Base-by-base conservation (phyloP, 1,140 invertebrate species). In the Hesperophylax magnus region DNA sequence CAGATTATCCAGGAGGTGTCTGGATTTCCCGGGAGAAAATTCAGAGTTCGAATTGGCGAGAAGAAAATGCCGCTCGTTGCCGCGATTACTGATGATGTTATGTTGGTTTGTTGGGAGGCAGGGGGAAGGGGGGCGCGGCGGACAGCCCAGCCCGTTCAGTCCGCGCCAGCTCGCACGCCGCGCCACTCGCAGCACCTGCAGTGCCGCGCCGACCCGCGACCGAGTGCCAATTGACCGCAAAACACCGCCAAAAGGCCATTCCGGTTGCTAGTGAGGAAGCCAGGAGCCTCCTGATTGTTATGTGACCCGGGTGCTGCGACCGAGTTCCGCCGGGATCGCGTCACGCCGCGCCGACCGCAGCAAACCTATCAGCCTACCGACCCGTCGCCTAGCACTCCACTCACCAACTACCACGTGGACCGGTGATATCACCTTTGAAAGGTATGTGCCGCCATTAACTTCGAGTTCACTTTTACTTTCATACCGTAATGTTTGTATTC, bases 301-400 rank as follows among this genome's bases (percentile, higher is more conserved):
- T 77, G 76, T 77, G 76, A 65, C 76, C 76, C 76, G 76, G 58
- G 60, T 77, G 39, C 58, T 77, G 75, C 60, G 75, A 58, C 34
- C 75, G 24, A 77, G 75, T 63, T 61, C 56, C 58, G 58, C 18
- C 75, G 75, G 56, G 75, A 77, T 18, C 75, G 72, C 54, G 20
- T 58, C 72, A 22, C 54, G 22, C 7, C 14, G 5, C 71, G 74
- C 56, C 74, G 39, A 47, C 39, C 39, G 39, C 11, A 14, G 3
- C 39, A 6, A 11, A 14, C 39, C 39, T 8, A 34, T 8, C 34
- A 8, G 1, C 34, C 8, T 0, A 34, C 34, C n/a, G 53, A 22
- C 69, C 20, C n/a, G 69, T 22, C 69, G 69, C 69, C 34, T 8
- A 20, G 7, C 24, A 17, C 61, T 15, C 34, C n/a, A 31, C 39